These are phyloP conservation scores for Parus major DNA, from an alignment of 2,113 vertebrate species.

Conservation along the genomic window DNA sequence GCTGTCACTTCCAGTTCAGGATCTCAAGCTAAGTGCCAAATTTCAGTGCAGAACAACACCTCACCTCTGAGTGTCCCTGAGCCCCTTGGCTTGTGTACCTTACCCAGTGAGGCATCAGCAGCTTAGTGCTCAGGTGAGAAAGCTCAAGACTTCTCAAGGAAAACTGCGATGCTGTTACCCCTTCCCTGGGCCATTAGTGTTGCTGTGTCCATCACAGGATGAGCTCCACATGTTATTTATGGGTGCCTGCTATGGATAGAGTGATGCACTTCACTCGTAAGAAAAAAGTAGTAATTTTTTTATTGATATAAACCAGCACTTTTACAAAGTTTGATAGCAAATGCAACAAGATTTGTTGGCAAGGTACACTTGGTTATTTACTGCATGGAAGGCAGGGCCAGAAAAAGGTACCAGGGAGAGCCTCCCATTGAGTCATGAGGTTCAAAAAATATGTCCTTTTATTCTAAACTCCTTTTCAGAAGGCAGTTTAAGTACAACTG, in stretches of 20 bases:
- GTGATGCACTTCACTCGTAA: neutral
- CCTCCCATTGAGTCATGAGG: neutral
- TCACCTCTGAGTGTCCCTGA: neutral
- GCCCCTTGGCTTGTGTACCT: neutral
- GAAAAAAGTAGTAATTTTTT: neutral
- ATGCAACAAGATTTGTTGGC: neutral
- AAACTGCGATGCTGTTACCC: rapidly evolving
- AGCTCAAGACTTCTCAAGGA: neutral
- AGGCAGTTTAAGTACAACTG: neutral
- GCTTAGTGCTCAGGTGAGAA: neutral
- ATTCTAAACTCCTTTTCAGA: neutral
- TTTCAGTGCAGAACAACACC: rapidly evolving
- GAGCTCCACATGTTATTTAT: no score
- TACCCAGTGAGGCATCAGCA: rapidly evolving
- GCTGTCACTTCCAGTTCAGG: neutral
- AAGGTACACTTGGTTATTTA: neutral
- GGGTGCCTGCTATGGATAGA: neutral
- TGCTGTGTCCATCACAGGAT: neutral
- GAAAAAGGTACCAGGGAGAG: neutral
- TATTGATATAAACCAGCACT: neutral
- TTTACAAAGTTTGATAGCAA: neutral
- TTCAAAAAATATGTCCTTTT: neutral
- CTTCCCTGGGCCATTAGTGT: neutral
- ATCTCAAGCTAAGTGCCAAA: neutral
- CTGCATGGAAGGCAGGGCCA: neutral